Base-by-base conservation (phyloP, 2,888 invertebrate species). In the Megaustenia siamemsis region DNA sequence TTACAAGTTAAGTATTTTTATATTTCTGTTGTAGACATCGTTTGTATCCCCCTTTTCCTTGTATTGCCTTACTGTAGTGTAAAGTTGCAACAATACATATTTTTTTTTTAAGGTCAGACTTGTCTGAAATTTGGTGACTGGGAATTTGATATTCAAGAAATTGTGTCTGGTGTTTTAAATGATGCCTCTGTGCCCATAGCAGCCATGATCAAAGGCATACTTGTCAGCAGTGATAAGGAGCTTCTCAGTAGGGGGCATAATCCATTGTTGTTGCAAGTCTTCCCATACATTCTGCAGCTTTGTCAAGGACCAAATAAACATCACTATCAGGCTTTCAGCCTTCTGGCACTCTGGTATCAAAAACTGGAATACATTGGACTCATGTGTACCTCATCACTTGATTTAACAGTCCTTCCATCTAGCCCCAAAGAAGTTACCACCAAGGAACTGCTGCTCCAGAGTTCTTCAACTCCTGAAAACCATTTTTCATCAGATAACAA, bases 261-360 rank as follows among this genome's bases (percentile, higher is more conserved):
- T 1, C 75, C 81, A 4, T 49, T 85, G 28, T 28, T 85, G 32
- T 24, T 87, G 4, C 40, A 66, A 6, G 38, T 86, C 10, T 86
- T 83, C 38, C 75, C 85, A n/a, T 18, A 78, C 43, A 79, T 87
- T 12, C 32, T 75, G 49, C 56, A 68, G 5, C 60, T 82, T 32
- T 87, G 87, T 69, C 66, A 63, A 49, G 84, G 82, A 5, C 71
- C 75, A 32, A 60, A 45, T 43, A 21, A 40, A 18, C 66, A 85
- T 15, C 87, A 88, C 60, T 87, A 88, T 45, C 53, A 84, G 38
- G 82, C 86, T 24, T 88, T 87, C n/a, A 86, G 86, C 40, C 81
- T 88, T 5, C 60, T 88, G 40, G 83, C 87, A 53, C 60, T 86
- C 28, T 88, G 88, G 88, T 86, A 38, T 56, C 81, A 83, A 18